These are phyloP conservation scores for Nomada ferruginata DNA, from an alignment of 2,888 invertebrate genomes.

Conservation along the genomic window DNA sequence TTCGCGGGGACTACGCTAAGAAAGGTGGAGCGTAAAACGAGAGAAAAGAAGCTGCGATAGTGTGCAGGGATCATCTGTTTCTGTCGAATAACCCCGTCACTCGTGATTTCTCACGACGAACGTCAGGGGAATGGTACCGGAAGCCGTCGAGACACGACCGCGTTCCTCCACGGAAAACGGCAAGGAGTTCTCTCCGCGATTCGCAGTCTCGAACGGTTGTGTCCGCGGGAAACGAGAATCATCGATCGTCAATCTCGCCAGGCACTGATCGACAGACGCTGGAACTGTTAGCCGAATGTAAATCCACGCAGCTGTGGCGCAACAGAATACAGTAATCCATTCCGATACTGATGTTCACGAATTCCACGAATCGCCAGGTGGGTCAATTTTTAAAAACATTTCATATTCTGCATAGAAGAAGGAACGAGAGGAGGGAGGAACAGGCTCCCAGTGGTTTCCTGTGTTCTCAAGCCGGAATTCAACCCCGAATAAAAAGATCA, in stretches of 20 bases:
- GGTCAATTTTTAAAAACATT: background rate
- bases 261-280: conserved; percentile 33
- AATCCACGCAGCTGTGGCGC: conserved; percentile 19
- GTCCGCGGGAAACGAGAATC: conserved; percentile 11
- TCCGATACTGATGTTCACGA: background rate
- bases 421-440: background rate
- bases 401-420: background rate
- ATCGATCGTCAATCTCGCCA: conserved; percentile 29
- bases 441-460: background rate
- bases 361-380: background rate
- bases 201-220: background rate
- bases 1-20: no score
- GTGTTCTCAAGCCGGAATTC: no score
- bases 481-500: no score
- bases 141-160: background rate
- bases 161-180: background rate
- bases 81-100: conserved; percentile 22
- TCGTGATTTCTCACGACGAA: conserved; percentile 24
- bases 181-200: conserved; percentile 8
- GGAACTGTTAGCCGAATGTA: background rate
- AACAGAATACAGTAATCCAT: background rate
- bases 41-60: conserved; percentile 1
- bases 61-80: conserved; percentile 32
- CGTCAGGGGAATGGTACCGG: background rate
- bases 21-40: background rate